Evolutionary conservation across 2,888 invertebrate species (phyloP).

Genomic region (Galeruca laticollis): DNA sequence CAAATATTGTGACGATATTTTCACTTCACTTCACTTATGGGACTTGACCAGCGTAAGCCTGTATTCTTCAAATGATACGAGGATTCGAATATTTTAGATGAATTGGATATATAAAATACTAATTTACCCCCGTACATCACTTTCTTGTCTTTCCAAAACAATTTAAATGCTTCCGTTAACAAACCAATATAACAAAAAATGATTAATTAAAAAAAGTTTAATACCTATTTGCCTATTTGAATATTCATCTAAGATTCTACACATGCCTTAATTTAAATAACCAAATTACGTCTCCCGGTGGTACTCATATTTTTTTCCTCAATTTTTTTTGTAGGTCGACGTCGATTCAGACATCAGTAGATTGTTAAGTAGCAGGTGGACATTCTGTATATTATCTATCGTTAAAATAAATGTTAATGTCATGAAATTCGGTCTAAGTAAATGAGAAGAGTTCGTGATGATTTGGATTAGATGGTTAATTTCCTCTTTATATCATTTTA

Average conservation of each 20-base stretch:
- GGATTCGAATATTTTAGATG: no score
- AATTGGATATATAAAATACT: no score
- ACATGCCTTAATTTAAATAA: slow-evolving; percentile 53
- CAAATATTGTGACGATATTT: no score
- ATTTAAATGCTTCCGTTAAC: slow-evolving; percentile 9
- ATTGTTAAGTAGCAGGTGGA: slow-evolving; percentile 52
- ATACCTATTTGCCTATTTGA: slow-evolving; percentile 6
- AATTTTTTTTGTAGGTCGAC: slow-evolving; percentile 46
- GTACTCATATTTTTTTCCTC: slow-evolving; percentile 15
- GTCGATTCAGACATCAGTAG: slow-evolving; percentile 50
- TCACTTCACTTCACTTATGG: no score
- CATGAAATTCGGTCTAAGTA: slow-evolving; percentile 29
- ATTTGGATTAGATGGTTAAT: slow-evolving; percentile 19
- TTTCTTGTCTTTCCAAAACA: neutral
- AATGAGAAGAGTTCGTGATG: slow-evolving; percentile 22
- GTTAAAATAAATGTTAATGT: slow-evolving; percentile 38
- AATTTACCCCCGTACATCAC: neutral
- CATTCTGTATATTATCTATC: slow-evolving; percentile 33
- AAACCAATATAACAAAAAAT: slow-evolving; percentile 8
- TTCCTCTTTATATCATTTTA: slow-evolving; percentile 20
- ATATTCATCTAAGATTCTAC: slow-evolving; percentile 28
- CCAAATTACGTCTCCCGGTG: slow-evolving; percentile 53
- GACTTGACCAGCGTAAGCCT: no score
- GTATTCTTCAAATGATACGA: no score
- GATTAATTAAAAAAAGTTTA: slow-evolving; percentile 21